phyloP scores from a whole-genome alignment of 2,888 invertebrate genomes.

The Pyrgus malvae region DNA sequence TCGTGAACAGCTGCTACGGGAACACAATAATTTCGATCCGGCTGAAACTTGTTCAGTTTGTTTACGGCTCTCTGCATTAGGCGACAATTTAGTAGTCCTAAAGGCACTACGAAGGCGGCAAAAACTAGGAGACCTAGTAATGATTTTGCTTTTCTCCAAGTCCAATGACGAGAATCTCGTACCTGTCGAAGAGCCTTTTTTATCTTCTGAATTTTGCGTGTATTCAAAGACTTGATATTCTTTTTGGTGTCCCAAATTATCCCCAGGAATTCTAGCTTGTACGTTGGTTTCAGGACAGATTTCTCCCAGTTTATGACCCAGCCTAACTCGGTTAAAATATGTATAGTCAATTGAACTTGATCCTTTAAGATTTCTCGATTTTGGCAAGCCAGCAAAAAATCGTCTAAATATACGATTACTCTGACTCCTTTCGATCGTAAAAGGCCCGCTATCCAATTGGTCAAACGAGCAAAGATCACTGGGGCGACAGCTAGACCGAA shows the following conservation, averaged over 20 bases:
- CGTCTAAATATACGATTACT: slow-evolving; percentile 32
- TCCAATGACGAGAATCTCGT: not conserved
- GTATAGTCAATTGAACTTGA: not conserved
- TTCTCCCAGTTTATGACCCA: slow-evolving; percentile 20
- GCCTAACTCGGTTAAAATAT: slow-evolving; percentile 16
- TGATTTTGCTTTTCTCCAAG: slow-evolving; percentile 16
- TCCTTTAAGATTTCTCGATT: slow-evolving; percentile 2
- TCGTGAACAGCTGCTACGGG: too few species aligned
- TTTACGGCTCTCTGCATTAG: too few species aligned
- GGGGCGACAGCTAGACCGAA: slow-evolving; percentile 29
- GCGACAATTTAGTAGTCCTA: too few species aligned
- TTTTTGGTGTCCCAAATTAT: slow-evolving; percentile 26
- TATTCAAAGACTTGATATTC: not conserved
- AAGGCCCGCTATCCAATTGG: slow-evolving; percentile 27
- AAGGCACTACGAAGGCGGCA: too few species aligned
- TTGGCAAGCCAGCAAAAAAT: slow-evolving; percentile 27
- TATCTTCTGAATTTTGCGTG: too few species aligned
- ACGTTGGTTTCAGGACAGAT: not conserved
- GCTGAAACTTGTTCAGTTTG: too few species aligned
- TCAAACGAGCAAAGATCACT: slow-evolving; percentile 25
- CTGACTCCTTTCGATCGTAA: slow-evolving; percentile 22
- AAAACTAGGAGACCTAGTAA: not conserved
- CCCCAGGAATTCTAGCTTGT: slow-evolving; percentile 24
- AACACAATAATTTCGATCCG: too few species aligned
- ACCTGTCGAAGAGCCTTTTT: too few species aligned